Evolutionary conservation across 2,888 invertebrate genomes (phyloP).

Genomic region (Schizotus pectinicornis): DNA sequence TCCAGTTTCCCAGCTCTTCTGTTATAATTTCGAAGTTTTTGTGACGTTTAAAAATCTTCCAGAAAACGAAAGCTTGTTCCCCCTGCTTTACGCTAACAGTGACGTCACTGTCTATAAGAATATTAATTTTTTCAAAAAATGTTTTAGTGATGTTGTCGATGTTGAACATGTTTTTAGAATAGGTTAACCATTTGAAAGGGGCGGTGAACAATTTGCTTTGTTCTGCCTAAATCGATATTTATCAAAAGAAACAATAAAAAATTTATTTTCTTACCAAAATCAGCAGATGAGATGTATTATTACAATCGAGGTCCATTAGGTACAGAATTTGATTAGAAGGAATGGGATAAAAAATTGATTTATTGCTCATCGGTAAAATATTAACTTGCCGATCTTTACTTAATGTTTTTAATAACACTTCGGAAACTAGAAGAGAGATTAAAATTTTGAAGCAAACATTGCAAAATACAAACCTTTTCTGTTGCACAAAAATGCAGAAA

Average conservation of each 20-base stretch:
- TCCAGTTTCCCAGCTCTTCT: constrained; percentile 47
- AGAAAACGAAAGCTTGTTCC: constrained; percentile 42
- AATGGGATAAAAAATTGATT: constrained; percentile 27
- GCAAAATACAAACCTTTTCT: constrained; percentile 32
- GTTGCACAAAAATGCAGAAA: constrained; percentile 39
- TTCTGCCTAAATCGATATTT: constrained; percentile 55
- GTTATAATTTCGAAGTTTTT: constrained; percentile 31
- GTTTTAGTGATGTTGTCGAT: constrained; percentile 15
- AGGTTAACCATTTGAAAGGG: constrained; percentile 62
- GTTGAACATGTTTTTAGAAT: constrained; percentile 40
- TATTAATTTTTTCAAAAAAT: constrained; percentile 37
- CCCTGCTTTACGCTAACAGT: constrained; percentile 56
- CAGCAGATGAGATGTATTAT: constrained; percentile 49
- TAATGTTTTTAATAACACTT: constrained; percentile 31
- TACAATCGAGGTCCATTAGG: constrained; percentile 58
- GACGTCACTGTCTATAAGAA: constrained; percentile 63
- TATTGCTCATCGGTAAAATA: constrained; percentile 24
- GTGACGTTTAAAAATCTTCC: constrained; percentile 44
- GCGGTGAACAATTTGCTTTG: constrained; percentile 58
- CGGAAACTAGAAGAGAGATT: constrained; percentile 35
- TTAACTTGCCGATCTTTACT: constrained; percentile 16
- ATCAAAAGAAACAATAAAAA: constrained; percentile 3
- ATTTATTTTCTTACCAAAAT: constrained; percentile 45
- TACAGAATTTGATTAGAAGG: constrained; percentile 52
- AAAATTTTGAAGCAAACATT: constrained; percentile 20